Evolutionary conservation across 2,888 invertebrate genomes (phyloP).

Genomic region (Hemithea aestivaria): DNA sequence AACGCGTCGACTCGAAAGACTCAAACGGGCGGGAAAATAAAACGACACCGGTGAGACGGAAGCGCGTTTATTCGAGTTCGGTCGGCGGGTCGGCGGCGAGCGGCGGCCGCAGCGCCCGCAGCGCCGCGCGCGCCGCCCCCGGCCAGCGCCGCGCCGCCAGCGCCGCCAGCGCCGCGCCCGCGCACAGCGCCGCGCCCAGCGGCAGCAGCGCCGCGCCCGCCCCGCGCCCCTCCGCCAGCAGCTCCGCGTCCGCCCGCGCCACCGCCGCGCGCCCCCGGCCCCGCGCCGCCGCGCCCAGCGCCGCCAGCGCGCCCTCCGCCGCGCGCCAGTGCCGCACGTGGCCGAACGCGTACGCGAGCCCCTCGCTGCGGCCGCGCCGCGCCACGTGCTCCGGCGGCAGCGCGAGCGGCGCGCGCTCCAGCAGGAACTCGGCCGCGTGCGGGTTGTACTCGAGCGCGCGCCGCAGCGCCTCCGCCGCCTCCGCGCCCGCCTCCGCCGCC

Average conservation of each 20-base stretch:
- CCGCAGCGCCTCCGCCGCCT: constrained; percentile 83
- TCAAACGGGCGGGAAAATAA: too few relatives aligned
- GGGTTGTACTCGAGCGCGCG: constrained; percentile 97
- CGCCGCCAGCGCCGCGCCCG: constrained; percentile 14
- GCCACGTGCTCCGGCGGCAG: constrained; percentile 98
- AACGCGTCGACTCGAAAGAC: too few relatives aligned
- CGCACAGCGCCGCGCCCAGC: constrained; percentile 34
- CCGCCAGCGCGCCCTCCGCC: constrained; percentile 95
- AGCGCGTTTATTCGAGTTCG: too few relatives aligned
- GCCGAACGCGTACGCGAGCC: constrained; percentile 97
- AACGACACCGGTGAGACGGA: too few relatives aligned
- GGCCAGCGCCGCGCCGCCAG: constrained; percentile 6
- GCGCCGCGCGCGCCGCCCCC: constrained; percentile 1
- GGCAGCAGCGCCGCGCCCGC: constrained; percentile 92
- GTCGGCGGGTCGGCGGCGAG: constrained; percentile 2
- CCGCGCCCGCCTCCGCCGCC: constrained; percentile 61
- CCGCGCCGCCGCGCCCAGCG: constrained; percentile 82
- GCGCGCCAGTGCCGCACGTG: constrained; percentile 98
- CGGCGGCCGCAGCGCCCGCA: constrained; percentile 10
- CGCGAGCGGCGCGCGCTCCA: constrained; percentile 98
- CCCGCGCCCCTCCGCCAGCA: constrained; percentile 89
- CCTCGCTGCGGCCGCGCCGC: constrained; percentile 97
- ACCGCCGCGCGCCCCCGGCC: constrained; percentile 82
- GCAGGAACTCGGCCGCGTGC: constrained; percentile 96
- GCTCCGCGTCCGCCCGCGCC: constrained; percentile 82